Evolutionary conservation across 2,888 invertebrate genomes (phyloP), one percentile per base, ranked within the genome.

Genomic region (Amorpha juglandis): DNA sequence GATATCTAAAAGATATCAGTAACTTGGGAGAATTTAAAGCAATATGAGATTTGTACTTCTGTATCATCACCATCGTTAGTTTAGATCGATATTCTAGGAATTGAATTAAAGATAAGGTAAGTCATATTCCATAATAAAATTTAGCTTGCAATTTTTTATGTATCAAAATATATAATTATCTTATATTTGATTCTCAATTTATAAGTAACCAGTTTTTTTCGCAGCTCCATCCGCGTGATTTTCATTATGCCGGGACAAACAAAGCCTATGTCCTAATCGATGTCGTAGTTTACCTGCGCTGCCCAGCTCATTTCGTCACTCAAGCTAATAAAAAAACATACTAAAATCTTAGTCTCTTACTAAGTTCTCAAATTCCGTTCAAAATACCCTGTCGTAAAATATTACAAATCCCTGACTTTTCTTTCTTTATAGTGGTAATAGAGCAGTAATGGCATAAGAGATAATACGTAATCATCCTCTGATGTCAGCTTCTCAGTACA

Each of bases 1-100:
- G 58, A 58, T 42, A 58, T 11, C 58, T 58, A 58, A 19, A 58
- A 58, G 19, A 58, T 58, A 12, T 42, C 12, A 42, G 38, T 45
- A 19, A 83, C 80, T 78, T 78, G 79, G 72, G 80, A 78, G 74
- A 78, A 84, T 81, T 80, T 81, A 81, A 80, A 81, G 74, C 75
- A 77, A 80, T 81, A 80, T 78, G 75, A 72, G 70, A 77, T 76
- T 72, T 76, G 71, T 74, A 69, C 68, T 69, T 70, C 72, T 72
- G 69, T 71, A 45, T 42, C 38, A 42, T 19, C 19, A 33, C 16
- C 2, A n/a, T 6, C 33, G 50, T 50, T n/a, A n/a, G n/a, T n/a
- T 63, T 38, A 38, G 0, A 38, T 38, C 38, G 38, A 7, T 38
- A 38, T 9, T 38, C 8, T 38, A 38, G 38, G 7, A 38, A 38